phyloP scores from a whole-genome alignment of 1,140 invertebrate genomes.

The Drosophila gunungcola region DNA sequence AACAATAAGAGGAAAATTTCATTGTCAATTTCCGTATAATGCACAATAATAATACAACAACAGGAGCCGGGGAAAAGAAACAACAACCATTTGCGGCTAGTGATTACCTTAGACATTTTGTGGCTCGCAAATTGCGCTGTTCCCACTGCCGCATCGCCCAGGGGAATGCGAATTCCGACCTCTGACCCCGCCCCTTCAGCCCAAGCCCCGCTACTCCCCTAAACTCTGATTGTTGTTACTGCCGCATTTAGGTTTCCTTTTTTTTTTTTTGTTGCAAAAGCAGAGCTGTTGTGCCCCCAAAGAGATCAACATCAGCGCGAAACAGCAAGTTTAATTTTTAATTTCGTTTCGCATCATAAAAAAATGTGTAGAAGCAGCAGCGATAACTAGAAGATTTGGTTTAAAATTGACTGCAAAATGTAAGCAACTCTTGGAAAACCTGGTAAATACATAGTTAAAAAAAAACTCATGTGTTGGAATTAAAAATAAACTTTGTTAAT shows the following conservation, averaged over 20 bases:
- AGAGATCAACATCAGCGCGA: conserved; percentile 61
- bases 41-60: conserved; percentile 74
- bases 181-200: not conserved
- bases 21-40: conserved; percentile 82
- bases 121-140: conserved; percentile 74
- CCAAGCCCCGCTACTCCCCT: not conserved
- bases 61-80: conserved; percentile 34
- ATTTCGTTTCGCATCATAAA: conserved; percentile 74
- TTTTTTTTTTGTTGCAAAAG: conserved; percentile 34
- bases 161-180: conserved; percentile 47
- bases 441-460: too few species aligned
- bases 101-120: conserved; percentile 81
- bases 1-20: conserved; percentile 57
- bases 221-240: conserved; percentile 39
- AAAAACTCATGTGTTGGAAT: too few species aligned
- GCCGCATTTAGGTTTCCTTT: conserved; percentile 23
- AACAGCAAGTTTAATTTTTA: conserved; percentile 73
- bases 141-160: conserved; percentile 58
- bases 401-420: not conserved
- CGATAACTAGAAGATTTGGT: not conserved
- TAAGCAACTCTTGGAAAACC: not conserved
- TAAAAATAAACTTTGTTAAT: too few species aligned
- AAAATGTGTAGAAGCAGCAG: conserved; percentile 18
- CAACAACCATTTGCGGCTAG: conserved; percentile 79
- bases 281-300: conserved; percentile 30